Evolutionary conservation across 1,140 invertebrate genomes (phyloP).

Genomic region (Drosophila suzukii): DNA sequence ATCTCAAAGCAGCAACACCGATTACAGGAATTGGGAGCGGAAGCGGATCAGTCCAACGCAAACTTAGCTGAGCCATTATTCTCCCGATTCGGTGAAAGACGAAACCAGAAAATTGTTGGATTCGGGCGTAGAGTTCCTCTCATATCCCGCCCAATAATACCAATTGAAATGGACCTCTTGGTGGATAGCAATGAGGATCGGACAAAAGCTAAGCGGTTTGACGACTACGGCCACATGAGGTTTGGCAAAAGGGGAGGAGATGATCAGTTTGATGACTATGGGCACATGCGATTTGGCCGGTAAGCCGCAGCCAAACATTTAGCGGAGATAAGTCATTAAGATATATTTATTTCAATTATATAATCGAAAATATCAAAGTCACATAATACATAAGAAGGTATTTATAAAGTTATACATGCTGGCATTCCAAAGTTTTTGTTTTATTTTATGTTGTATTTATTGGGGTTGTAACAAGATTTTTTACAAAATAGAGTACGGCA

Average conservation of each 20-base stretch:
- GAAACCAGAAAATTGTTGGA: slow-evolving; percentile 25
- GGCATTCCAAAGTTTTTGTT: too few relatives aligned
- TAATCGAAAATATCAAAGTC: too few relatives aligned
- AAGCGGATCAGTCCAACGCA: slow-evolving; percentile 2
- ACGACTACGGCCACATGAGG: slow-evolving; percentile 88
- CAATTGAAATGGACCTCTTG: slow-evolving; percentile 75
- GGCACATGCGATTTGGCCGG: slow-evolving; percentile 87
- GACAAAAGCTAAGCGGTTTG: slow-evolving; percentile 86
- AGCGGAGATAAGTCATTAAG: neutral
- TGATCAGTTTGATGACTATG: slow-evolving; percentile 87
- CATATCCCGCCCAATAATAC: slow-evolving; percentile 51
- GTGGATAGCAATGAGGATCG: slow-evolving; percentile 86
- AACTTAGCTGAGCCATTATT: slow-evolving; percentile 12
- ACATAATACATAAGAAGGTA: too few relatives aligned
- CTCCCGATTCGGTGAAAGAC: slow-evolving; percentile 17
- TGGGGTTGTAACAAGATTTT: too few relatives aligned
- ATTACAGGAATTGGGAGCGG: slow-evolving; percentile 23
- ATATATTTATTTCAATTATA: neutral
- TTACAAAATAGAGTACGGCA: too few relatives aligned
- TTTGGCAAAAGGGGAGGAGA: slow-evolving; percentile 86
- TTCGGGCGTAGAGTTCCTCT: slow-evolving; percentile 33
- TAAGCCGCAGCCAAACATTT: slow-evolving; percentile 6
- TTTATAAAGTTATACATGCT: too few relatives aligned
- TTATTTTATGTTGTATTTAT: too few relatives aligned
- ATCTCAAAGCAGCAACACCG: slow-evolving; percentile 19